Evolutionary conservation across 2,113 vertebrate species (phyloP).

Genomic region (Rynchops niger): DNA sequence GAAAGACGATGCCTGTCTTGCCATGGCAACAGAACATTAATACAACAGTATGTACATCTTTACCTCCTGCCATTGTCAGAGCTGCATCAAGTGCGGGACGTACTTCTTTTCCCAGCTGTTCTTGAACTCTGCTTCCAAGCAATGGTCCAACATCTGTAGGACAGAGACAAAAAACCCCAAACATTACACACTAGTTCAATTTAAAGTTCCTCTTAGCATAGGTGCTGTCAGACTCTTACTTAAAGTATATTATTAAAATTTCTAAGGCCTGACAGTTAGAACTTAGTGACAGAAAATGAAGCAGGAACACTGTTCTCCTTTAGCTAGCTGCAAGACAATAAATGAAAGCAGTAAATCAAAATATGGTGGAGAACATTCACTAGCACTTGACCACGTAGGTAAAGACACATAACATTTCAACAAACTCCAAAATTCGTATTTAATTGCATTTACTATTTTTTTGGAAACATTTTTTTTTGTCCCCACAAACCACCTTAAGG

Average conservation of each 20-base stretch:
- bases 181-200: not conserved
- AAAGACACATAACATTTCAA: not conserved
- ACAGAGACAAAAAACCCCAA: not conserved
- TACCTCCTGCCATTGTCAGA: conserved; percentile 87
- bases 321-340: not conserved
- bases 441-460: not conserved
- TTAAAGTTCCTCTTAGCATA: not conserved
- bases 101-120: conserved; percentile 81
- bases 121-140: conserved; percentile 83
- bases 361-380: not conserved
- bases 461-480: not conserved
- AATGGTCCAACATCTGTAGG: conserved; percentile 83
- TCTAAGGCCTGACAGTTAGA: not conserved
- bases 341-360: not conserved
- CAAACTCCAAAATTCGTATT: not conserved
- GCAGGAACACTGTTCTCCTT: not conserved
- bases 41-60: not conserved
- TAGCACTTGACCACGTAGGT: not conserved
- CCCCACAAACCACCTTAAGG: not conserved
- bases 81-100: conserved; percentile 81
- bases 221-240: not conserved
- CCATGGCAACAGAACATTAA: not conserved
- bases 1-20: not conserved
- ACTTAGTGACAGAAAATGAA: not conserved
- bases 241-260: not conserved